Evolutionary conservation across 2,797 vertebrate genomes (phyloP).

Genomic region (Sphaeramia orbicularis): DNA sequence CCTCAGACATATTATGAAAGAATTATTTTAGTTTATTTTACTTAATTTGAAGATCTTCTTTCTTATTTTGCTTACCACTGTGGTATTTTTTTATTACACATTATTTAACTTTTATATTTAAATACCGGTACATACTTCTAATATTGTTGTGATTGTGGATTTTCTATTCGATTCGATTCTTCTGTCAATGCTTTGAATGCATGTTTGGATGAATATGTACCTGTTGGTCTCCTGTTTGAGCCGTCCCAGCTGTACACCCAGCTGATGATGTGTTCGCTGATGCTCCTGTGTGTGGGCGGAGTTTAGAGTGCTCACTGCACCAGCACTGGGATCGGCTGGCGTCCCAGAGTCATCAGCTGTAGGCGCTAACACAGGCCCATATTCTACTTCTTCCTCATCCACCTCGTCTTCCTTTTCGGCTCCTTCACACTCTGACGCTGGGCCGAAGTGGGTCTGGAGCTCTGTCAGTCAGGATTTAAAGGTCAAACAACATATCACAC

Average conservation of each 20-base stretch:
- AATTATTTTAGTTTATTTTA: no score
- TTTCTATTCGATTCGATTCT: no score
- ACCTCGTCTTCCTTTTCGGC: conserved; percentile 89
- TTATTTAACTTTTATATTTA: no score
- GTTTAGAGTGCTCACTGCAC: conserved; percentile 65
- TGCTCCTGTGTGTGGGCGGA: conserved; percentile 78
- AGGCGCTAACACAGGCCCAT: conserved; percentile 64
- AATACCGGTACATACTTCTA: no score
- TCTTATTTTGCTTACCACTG: no score
- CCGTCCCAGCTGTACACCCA: conserved; percentile 86
- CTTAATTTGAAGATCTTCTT: no score
- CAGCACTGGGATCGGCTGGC: conserved; percentile 44
- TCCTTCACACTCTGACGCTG: conserved; percentile 88
- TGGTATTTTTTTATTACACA: no score
- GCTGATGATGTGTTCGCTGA: conserved; percentile 81
- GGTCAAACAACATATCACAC: no score
- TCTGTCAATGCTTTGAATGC: no score
- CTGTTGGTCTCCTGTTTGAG: conserved; percentile 91
- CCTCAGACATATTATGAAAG: no score
- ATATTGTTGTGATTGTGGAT: no score
- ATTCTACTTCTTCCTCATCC: conserved; percentile 85
- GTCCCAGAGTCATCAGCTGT: conserved; percentile 69
- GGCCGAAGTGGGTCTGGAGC: conserved; percentile 91
- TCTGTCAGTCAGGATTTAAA: conserved; percentile 77
- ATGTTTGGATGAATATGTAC: conserved; percentile 66